Base-by-base conservation (phyloP, 2,797 vertebrate genomes). In the Pangasius krempfi region DNA sequence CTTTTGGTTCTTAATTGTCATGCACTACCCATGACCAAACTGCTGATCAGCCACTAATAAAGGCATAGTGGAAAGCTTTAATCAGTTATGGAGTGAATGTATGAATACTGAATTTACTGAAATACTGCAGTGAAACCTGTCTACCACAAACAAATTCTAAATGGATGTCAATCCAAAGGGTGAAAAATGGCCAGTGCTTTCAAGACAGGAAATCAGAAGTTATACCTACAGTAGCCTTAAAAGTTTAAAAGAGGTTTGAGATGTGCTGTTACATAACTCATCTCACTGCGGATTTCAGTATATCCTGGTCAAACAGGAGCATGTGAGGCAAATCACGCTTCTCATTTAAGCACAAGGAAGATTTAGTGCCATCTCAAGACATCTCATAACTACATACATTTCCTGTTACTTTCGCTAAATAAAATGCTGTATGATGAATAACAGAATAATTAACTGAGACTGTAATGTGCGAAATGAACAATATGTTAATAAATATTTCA, bases 1-100 rank as follows among this genome's bases (percentile, higher is more conserved):
- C 56, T 56, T 81, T 47, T 87, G 87, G 18, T 62, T 76, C 64
- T 84, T 88, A 88, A 89, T 88, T 84, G 88, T 40, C 14, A 25
- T 76, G 88, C 68, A 50, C n/a, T 58, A 25, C 54, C 44, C 54
- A 76, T 44, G 58, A 78, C 73, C 70, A 52, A 30, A 78, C 64
- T 40, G 78, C 70, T 85, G 78, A 81, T 81, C 33, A 91, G 70
- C 44, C 33, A 62, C 64, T 84, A 86, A 85, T 81, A 47, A 62
- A 80, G 40, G 54, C 20, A 25, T 37, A 40, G 27, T 33, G 13
- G 37, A 73, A 85, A 68, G 54, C n/a, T 50, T 70, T 22, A 33
- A 33, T 6, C 47, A 18, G 30, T 40, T 68, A 40, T 22, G 44
- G 50, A 58, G 78, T 54, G 10, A 81, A 9, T 16, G n/a, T 20